Conservation (phyloP, 2,113 vertebrate genomes). For the Cyprinus carpio region DNA sequence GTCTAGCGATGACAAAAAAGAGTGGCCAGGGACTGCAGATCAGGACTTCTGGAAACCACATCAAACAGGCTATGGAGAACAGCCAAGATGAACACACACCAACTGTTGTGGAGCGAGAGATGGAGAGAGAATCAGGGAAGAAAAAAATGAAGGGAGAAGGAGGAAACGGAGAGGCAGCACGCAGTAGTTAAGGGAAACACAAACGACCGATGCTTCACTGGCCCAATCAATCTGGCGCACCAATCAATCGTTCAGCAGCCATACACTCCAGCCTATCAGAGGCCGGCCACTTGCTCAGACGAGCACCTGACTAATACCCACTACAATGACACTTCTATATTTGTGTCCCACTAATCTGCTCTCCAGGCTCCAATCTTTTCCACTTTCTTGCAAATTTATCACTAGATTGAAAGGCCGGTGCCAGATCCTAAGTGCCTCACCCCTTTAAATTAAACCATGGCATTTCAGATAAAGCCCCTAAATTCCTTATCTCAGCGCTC, state of each 20-base stretch:
- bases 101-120: constrained; percentile 68
- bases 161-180: constrained; percentile 36
- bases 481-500: constrained; percentile 96
- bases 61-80: constrained; percentile 75
- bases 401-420: constrained; percentile 85
- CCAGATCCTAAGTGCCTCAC: constrained; percentile 88
- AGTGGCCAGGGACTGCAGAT: constrained; percentile 76
- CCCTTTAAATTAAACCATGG: constrained; percentile 98
- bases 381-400: constrained; percentile 90
- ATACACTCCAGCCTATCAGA: constrained; percentile 72
- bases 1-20: constrained; percentile 82
- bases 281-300: constrained; percentile 73
- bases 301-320: constrained; percentile 79
- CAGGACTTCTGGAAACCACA: constrained; percentile 81
- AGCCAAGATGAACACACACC: constrained; percentile 77
- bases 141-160: constrained; percentile 45
- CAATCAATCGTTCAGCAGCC: constrained; percentile 59
- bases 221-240: constrained; percentile 52
- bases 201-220: constrained; percentile 47
- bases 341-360: constrained; percentile 81
- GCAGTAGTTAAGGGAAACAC: constrained; percentile 57
- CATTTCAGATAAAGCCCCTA: constrained; percentile 99
- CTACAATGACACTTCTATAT: constrained; percentile 82
- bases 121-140: constrained; percentile 23
- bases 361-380: constrained; percentile 72